A percentile compares a stretch with the other conserved stretches of the same genome.
These are phyloP conservation scores for Spilogale gracilis DNA, from an alignment of 2,113 vertebrate genomes.

Conservation along the genomic window DNA sequence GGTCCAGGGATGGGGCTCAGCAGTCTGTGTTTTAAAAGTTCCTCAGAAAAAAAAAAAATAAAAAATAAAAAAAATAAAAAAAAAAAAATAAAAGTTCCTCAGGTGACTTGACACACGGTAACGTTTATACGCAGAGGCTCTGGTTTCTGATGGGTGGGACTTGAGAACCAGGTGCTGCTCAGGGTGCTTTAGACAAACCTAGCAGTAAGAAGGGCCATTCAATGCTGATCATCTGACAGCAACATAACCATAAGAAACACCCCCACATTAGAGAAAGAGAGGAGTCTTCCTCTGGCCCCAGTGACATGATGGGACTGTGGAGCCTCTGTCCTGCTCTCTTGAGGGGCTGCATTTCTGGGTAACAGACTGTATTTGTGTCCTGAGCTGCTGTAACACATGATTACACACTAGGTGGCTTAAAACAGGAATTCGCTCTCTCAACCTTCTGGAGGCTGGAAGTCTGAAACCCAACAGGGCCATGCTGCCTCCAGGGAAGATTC, in stretches of 20 bases:
- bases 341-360: neutral
- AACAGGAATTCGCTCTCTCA: neutral
- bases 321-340: neutral
- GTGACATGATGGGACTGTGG: rapidly evolving
- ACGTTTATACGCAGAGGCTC: neutral
- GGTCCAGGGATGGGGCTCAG: neutral
- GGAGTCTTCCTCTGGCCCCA: too few species aligned
- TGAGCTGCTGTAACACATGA: neutral
- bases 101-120: neutral
- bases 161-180: neutral
- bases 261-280: neutral
- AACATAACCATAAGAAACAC: neutral
- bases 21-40: neutral
- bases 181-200: neutral
- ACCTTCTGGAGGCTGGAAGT: neutral
- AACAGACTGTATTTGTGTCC: neutral
- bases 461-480: neutral
- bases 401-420: neutral
- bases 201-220: rapidly evolving
- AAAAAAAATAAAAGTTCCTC: neutral
- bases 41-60: too few species aligned
- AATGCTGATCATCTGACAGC: neutral
- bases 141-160: neutral
- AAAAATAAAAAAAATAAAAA: too few species aligned
- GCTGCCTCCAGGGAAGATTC: too few species aligned